Conservation (phyloP, 2,113 vertebrate species). For the Calyptomena viridis region DNA sequence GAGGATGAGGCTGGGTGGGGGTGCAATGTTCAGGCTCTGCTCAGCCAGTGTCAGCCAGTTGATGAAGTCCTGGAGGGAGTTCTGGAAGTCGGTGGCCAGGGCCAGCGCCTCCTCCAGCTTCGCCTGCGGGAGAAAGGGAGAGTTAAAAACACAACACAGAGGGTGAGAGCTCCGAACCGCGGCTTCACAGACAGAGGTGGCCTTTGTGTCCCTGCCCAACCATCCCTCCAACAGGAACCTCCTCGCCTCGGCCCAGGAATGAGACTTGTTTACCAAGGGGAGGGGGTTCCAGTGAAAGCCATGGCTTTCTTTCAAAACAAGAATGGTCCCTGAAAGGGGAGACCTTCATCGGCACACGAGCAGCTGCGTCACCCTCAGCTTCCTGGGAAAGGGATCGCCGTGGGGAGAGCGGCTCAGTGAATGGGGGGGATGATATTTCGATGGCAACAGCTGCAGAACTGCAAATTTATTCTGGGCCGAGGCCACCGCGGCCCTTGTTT, state of each 20-base stretch:
- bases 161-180: conserved; percentile 8
- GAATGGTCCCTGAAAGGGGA: background rate
- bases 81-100: conserved; percentile 93
- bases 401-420: background rate
- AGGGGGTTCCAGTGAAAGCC: conserved; percentile 5
- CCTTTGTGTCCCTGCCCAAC: conserved; percentile 37
- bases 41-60: conserved; percentile 97
- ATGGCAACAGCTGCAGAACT: conserved; percentile 20
- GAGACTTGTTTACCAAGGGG: background rate
- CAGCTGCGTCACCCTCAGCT: conserved; percentile 9
- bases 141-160: background rate
- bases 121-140: conserved; percentile 68
- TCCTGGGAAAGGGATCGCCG: background rate
- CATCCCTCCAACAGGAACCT: background rate
- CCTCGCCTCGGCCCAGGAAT: background rate
- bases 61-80: conserved; percentile 97
- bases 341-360: background rate
- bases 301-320: background rate
- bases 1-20: conserved; percentile 90
- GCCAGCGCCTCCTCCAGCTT: conserved; percentile 93
- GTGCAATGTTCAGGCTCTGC: conserved; percentile 90
- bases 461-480: conserved; percentile 15
- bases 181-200: conserved; percentile 33
- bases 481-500: background rate
- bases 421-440: background rate